Evolutionary conservation across 2,888 invertebrate species (phyloP), one percentile per base, ranked within the genome.

Genomic region (Sphaerophoria rueppellii): DNA sequence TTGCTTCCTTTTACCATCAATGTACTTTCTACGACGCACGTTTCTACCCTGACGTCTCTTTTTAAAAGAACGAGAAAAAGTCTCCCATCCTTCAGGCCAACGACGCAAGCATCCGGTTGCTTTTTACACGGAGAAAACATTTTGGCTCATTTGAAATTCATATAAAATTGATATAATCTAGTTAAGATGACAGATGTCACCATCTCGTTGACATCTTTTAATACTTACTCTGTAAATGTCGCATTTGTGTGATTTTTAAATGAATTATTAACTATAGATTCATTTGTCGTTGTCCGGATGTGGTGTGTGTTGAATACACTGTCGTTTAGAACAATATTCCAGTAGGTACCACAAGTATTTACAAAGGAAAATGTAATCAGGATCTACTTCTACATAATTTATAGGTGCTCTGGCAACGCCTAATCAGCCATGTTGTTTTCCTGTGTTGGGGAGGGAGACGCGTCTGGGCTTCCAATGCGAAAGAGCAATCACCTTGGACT

Each of bases 201-300:
- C 48, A 7, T 14, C 46, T 50, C 14, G 9, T 63, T 40, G 40
- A 35, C 46, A n/a, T n/a, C 35, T 34, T 55, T 4, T 46, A 12
- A 46, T 79, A 83, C 83, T 83, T 79, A 83, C 83, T 83, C 69
- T 6, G 79, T 69, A 24, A 61, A 50, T 71, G 83, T 83, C 34
- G 57, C 61, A 46, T 83, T 83, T 2, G 83, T 83, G 65, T 55
- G 48, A 72, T 83, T 83, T 75, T 54, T 63, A 32, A 71, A 69
- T 7, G 82, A 77, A 34, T 75, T 67, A 67, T 83, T 79, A 57
- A 83, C 72, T 12, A 72, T n/a, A 24, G 75, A 75, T 72, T 60
- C 83, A 63, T 58, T 61, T 57, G 79, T 79, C 67, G 79, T 79
- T 67, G 79, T 75, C 55, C 79, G 61, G 40, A 55, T 57, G 63